Evolutionary conservation across 2,113 vertebrate genomes (phyloP), one percentile per base, ranked within the genome.

Genomic region (Dissostichus mawsoni): DNA sequence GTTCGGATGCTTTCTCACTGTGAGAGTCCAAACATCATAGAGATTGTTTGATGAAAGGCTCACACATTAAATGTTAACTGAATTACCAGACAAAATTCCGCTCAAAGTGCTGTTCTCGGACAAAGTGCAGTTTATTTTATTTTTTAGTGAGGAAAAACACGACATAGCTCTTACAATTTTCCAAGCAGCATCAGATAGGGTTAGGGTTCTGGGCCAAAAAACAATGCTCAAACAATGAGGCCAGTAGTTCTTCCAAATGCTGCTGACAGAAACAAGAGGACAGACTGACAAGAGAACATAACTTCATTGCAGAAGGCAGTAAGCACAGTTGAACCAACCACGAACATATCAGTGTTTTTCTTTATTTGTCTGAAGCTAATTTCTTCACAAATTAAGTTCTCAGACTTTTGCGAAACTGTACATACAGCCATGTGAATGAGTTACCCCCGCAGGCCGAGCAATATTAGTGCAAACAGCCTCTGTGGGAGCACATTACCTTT

Each of bases 391-490:
- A 61, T 25, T 0, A 48, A 76, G 29, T 14, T 73, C 48, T 62
- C 5, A 47, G 23, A 57, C 11, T 17, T 68, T 6, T 18, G 20
- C 57, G 33, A 2, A 1, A 56, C 25, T 23, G 23, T 36, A 76
- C 62, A 76, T 11, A 51, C 23, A 36, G 23, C 17, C 50, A 33
- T 8, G 41, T 57, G 70, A 61, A 66, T 62, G 56, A 51, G 76
- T 74, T 76, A 69, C 56, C 61, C 62, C 78, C 78, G 56, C 57
- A 11, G 75, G 74, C 48, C 8, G 9, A 58, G 69, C 57, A 65
- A 16, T 67, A 84, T 84, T 74, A 83, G 53, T 47, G 23, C 11
- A 69, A 80, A 71, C 36, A 36, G 78, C 66, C 83, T 68, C 57
- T 71, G 10, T 45, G 66, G 70, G 67, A 81, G 71, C 56, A 79